phyloP scores from a whole-genome alignment of 2,797 vertebrate genomes.

The Argentina silus region DNA sequence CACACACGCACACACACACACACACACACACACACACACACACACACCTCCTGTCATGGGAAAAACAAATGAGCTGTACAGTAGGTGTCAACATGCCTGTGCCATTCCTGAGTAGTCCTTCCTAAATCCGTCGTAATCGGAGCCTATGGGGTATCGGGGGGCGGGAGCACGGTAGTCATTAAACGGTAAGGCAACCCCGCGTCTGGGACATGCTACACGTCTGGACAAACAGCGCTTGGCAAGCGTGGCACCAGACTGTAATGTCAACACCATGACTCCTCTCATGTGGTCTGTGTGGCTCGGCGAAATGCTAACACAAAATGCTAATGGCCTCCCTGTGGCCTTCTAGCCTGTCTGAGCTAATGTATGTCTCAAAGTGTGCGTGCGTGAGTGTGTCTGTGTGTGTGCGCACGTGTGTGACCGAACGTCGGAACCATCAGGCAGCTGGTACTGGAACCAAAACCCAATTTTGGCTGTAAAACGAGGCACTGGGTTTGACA shows the following conservation, averaged over 20 bases:
- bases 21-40: neutral
- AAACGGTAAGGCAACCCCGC: slow-evolving; percentile 55
- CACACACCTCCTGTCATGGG: slow-evolving; percentile 57
- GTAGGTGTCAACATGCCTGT: slow-evolving; percentile 71
- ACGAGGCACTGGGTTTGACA: neutral
- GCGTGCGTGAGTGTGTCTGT: neutral
- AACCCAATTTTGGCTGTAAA: neutral
- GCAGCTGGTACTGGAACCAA: neutral
- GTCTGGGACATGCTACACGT: slow-evolving; percentile 28
- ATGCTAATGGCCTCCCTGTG: slow-evolving; percentile 19
- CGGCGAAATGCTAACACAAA: slow-evolving; percentile 27
- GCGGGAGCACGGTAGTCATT: slow-evolving; percentile 38
- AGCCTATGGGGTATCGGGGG: slow-evolving; percentile 48
- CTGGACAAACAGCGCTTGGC: slow-evolving; percentile 34
- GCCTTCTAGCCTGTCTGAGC: slow-evolving; percentile 14
- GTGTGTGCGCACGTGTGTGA: neutral
- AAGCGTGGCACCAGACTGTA: slow-evolving; percentile 33
- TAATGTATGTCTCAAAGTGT: slow-evolving; percentile 1
- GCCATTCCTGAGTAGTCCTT: slow-evolving; percentile 68
- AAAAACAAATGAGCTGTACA: slow-evolving; percentile 70
- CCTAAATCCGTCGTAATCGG: slow-evolving; percentile 69
- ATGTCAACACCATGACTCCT: slow-evolving; percentile 28
- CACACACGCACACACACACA: neutral
- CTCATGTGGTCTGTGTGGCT: slow-evolving; percentile 32
- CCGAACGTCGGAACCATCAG: neutral